Percentiles rank a stretch among this genome's conserved stretches.
Evolutionary conservation across 2,888 invertebrate genomes (phyloP).

Genomic region (Elysia crispata): DNA sequence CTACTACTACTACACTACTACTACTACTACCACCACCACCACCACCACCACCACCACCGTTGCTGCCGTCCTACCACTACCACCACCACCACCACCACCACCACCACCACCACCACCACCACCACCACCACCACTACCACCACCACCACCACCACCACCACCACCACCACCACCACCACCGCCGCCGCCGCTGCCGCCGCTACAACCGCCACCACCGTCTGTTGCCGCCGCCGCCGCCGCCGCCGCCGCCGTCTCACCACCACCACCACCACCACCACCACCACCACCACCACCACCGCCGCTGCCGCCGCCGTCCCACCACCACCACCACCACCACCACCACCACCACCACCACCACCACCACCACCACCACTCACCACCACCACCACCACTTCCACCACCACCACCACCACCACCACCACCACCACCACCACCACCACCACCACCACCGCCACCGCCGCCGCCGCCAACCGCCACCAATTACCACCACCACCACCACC

Average conservation of each 20-base stretch:
- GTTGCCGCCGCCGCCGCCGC: background rate
- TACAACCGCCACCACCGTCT: too few species aligned
- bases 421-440: background rate
- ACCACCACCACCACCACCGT: background rate
- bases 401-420: background rate
- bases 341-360: background rate
- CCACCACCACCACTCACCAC: too few species aligned
- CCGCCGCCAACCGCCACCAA: too few species aligned
- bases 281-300: background rate
- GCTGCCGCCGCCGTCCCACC: too few species aligned
- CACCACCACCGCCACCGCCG: too few species aligned
- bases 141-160: too few species aligned
- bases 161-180: background rate
- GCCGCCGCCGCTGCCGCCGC: background rate
- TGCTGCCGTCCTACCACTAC: background rate
- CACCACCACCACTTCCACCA: background rate
- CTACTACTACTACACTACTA: too few species aligned
- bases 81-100: background rate
- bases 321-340: too few species aligned
- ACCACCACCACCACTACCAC: too few species aligned
- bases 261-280: background rate
- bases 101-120: too few species aligned
- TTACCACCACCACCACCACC: too few species aligned
- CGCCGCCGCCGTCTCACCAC: too few species aligned
- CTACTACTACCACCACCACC: background rate